These are phyloP conservation scores for Meloe dianella DNA, from an alignment of 2,888 invertebrate species.

Conservation along the genomic window DNA sequence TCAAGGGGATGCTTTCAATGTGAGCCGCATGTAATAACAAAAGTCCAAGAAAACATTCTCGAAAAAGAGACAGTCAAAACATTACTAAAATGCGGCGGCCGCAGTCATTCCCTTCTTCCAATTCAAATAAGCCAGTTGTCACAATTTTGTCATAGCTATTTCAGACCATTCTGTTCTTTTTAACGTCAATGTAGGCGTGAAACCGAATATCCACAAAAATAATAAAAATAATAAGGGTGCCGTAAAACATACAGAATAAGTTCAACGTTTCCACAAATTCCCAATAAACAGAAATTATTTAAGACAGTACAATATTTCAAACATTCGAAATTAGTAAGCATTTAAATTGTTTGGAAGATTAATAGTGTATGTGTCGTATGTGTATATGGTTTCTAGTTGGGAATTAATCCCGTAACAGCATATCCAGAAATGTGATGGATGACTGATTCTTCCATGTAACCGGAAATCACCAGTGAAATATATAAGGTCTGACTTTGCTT, in stretches of 20 bases:
- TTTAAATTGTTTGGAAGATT: background rate
- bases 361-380: background rate
- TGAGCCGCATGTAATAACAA: constrained; percentile 27
- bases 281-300: background rate
- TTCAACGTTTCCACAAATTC: background rate
- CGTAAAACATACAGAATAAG: background rate
- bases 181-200: constrained; percentile 26
- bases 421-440: constrained; percentile 39
- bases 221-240: constrained; percentile 9
- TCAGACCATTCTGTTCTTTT: constrained; percentile 32
- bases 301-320: background rate
- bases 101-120: constrained; percentile 16
- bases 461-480: constrained; percentile 32
- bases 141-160: constrained; percentile 30
- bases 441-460: constrained; percentile 29
- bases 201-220: constrained; percentile 14
- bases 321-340: background rate
- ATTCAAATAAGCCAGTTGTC: constrained; percentile 34
- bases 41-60: constrained; percentile 14
- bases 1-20: constrained; percentile 16
- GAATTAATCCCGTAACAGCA: constrained; percentile 30
- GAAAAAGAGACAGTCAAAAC: constrained; percentile 27
- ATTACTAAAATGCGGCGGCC: constrained; percentile 26
- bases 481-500: constrained; percentile 30
- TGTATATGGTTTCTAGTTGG: background rate